Evolutionary conservation across 2,888 invertebrate genomes (phyloP), one percentile per base, ranked within the genome.

Genomic region (Chrysolina americana): DNA sequence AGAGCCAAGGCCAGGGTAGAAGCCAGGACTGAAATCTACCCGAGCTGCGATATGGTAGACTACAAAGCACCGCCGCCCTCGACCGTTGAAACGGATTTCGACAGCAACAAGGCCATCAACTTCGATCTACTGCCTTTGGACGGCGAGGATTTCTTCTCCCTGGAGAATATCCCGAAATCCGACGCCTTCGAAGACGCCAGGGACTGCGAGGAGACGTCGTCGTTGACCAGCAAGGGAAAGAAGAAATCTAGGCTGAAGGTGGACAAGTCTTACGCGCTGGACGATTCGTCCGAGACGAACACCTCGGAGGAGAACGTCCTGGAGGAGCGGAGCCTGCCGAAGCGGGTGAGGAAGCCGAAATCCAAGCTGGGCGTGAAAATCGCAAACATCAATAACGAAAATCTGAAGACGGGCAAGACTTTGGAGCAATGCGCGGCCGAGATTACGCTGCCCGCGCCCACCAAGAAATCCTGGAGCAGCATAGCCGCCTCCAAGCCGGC

Each of bases 401-500:
- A 75, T 73, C 68, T 50, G 70, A 82, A 78, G 64, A 19, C 73
- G 9, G 78, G 74, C 21, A 80, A 82, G 62, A 71, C 53, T 21
- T 41, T 69, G 5, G 78, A 78, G 13, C 76, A 77, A 48, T 66
- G 56, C 23, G 66, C 78, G 6, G 69, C 78, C 10, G 82, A 81
- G 71, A 79, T 82, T 66, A 74, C 78, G n/a, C 47, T 79, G 17
- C 78, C 81, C 47, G 21, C 87, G 77, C 88, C 82, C 21, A 79
- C 87, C 3, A 86, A 87, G 36, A 89, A 89, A 84, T 90, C 90
- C 15, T 91, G 91, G 91, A 91, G 90, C 82, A 89, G 89, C 63
- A 89, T 91, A 78, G 90, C 90, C 53, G 89, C 90, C 77, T 76
- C 76, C 71, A 81, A 84, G 81, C 77, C 80, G 70, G 76, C 82